Evolutionary conservation across 1,140 invertebrate genomes (phyloP), one percentile per base, ranked within the genome.

Genomic region (Drosophila sp.): DNA sequence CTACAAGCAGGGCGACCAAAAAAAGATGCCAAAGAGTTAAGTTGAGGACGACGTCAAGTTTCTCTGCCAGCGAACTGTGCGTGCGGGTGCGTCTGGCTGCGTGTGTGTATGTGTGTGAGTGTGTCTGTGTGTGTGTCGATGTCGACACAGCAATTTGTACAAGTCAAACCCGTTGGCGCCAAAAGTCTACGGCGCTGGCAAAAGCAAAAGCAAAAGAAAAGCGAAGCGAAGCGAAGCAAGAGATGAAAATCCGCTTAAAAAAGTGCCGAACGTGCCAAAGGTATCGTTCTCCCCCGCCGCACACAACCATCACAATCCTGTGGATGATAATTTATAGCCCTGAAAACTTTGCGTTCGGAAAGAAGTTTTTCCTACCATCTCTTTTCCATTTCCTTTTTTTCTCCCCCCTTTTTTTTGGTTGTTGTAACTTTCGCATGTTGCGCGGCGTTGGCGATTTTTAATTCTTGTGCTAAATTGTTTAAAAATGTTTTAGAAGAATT

Each of bases 391-490:
- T 41, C 46, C 8, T 32, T 57, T 51, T 72, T 21, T 21, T 21
- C 1, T 21, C n/a, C n/a, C n/a, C n/a, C n/a, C n/a, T 21, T 21
- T 21, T 21, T 21, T 21, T 21, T 21, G n/a, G 7, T 66, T 58
- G 25, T 25, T 53, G 36, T 48, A 86, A 84, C 27, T 84, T 84
- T 84, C 69, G 40, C 72, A 79, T 81, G 80, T 83, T 83, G 80
- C 80, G 71, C 83, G 76, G 72, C 83, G 83, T 89, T 87, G 62
- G 80, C 84, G 70, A 89, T 89, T 89, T 89, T 89, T 89, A 89
- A 89, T 89, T 89, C 83, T 83, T 89, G 70, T 61, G 84, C 83
- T 89, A 89, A 89, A 89, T 89, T 89, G 83, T 89, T 89, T 89
- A 89, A 89, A 89, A 89, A 89, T 89, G 83, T 89, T 89, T 62